Evolutionary conservation across 37 sponge, comb jelly and placozoan species (phyloP).

Genomic region (Chondrosia reniformis): DNA sequence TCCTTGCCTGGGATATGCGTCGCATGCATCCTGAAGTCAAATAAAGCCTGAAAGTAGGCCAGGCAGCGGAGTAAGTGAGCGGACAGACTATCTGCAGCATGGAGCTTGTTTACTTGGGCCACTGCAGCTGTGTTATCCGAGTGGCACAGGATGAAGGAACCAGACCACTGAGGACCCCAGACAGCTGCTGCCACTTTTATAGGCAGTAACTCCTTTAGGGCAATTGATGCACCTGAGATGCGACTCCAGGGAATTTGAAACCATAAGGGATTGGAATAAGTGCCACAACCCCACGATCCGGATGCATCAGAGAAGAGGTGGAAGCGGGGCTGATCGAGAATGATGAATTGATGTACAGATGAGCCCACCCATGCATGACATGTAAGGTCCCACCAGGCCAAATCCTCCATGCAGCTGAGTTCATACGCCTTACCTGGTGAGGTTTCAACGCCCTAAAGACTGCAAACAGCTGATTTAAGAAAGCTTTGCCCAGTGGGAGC

Average conservation of each 20-base stretch:
- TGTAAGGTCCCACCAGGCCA: slow-evolving; percentile 11
- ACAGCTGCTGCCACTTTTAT: not conserved
- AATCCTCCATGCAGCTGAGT: not conserved
- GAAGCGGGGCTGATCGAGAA: not conserved
- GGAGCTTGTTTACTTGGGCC: not conserved
- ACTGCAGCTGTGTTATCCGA: slow-evolving; percentile 27
- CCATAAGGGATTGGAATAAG: slow-evolving; percentile 1
- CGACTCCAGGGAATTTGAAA: slow-evolving; percentile 18
- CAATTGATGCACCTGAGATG: not conserved
- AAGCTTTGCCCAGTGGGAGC: slow-evolving; percentile 7
- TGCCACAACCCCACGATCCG: slow-evolving; percentile 31
- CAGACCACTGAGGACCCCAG: slow-evolving; percentile 3
- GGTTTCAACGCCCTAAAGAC: not conserved
- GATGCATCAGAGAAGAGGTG: slow-evolving; percentile 22
- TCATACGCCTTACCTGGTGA: not conserved
- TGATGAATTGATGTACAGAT: not conserved
- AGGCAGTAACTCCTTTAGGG: slow-evolving; percentile 5
- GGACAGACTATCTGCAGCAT: not conserved
- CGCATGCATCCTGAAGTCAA: slow-evolving; percentile 12
- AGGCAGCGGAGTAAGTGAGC: slow-evolving; percentile 1
- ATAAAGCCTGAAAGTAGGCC: slow-evolving; percentile 9
- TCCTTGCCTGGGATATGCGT: not conserved
- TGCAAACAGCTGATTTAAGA: slow-evolving; percentile 1
- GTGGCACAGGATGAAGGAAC: not conserved
- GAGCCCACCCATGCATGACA: not conserved